These are phyloP conservation scores for Nowickia ferox DNA, from an alignment of 2,888 invertebrate species.

Conservation along the genomic window DNA sequence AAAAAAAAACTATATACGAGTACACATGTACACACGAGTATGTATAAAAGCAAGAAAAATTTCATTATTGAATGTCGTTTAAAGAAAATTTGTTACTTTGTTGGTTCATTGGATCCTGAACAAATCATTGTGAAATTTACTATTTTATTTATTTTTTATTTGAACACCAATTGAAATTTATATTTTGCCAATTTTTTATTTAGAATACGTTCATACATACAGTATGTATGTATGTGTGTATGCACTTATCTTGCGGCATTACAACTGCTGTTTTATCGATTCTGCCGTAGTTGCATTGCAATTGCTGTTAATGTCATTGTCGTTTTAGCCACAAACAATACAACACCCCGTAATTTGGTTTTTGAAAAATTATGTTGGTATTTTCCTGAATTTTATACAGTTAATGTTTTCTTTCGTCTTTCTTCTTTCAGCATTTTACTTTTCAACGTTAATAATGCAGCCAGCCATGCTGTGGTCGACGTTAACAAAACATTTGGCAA, in stretches of 20 bases:
- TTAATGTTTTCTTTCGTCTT: slow-evolving; percentile 42
- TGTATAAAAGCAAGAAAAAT: background rate
- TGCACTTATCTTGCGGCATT: slow-evolving; percentile 23
- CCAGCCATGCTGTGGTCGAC: slow-evolving; percentile 56
- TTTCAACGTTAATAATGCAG: slow-evolving; percentile 59
- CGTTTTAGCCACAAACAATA: slow-evolving; percentile 73
- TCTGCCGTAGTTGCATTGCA: slow-evolving; percentile 51
- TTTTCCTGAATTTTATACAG: slow-evolving; percentile 44
- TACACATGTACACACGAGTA: too few relatives aligned
- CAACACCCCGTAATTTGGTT: slow-evolving; percentile 68
- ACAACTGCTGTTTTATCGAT: slow-evolving; percentile 18
- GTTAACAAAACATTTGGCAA: slow-evolving; percentile 73
- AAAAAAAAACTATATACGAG: background rate
- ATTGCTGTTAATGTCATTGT: slow-evolving; percentile 64
- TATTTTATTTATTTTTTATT: slow-evolving; percentile 49
- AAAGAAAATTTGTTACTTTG: slow-evolving; percentile 41
- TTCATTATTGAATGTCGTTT: slow-evolving; percentile 37
- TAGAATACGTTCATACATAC: slow-evolving; percentile 44
- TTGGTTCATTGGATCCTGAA: slow-evolving; percentile 1
- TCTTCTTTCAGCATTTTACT: slow-evolving; percentile 19
- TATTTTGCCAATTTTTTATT: slow-evolving; percentile 61
- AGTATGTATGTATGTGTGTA: background rate
- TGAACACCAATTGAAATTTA: slow-evolving; percentile 65
- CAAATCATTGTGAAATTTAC: slow-evolving; percentile 47
- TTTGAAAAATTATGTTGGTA: slow-evolving; percentile 43